Evolutionary conservation across 2,797 vertebrate genomes (phyloP), one percentile per base, ranked within the genome.

Genomic region (Spinus olivaceus): DNA sequence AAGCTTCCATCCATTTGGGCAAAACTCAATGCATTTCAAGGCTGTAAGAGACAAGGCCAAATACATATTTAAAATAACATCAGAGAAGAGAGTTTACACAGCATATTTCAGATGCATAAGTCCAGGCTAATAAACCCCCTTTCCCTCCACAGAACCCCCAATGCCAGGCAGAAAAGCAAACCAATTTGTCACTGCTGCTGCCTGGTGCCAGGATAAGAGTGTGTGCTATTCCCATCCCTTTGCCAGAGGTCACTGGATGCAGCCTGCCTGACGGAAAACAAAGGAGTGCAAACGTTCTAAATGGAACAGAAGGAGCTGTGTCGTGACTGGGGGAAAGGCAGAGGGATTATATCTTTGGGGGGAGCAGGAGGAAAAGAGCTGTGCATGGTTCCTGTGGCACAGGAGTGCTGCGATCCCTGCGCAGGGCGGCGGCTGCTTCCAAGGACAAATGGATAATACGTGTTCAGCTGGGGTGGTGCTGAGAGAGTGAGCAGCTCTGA

Each of bases 141-240:
- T 88, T 90, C 67, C 42, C 53, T 56, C 17, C 17, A 79, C 65
- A 66, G 53, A 85, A 46, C 70, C 86, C 89, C 72, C 86, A 79
- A 93, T 81, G 74, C 86, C 95, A 96, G 86, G 90, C 93, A 96
- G 78, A 94, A 97, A 63, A 96, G 81, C 73, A 96, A 96, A 95
- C 91, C 92, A 94, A 97, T 97, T 97, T 98, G 91, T 97, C 97
- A 97, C 80, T 60, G 86, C 83, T 93, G 81, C 91, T 97, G 91
- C 92, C 82, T 96, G 61, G 92, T 95, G 90, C 91, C 86, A 94
- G 94, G 90, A 96, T 95, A 92, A 96, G 95, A 94, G 79, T 44
- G 42, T 57, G 74, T 57, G 78, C 46, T 67, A 50, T 94, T 97
- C 96, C 54, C 67, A 70, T 91, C 91, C 84, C 80, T 71, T 95